These are phyloP conservation scores for Stylophora pistillata DNA, from an alignment of 64 coral and sea anemone genomes.

Conservation along the genomic window DNA sequence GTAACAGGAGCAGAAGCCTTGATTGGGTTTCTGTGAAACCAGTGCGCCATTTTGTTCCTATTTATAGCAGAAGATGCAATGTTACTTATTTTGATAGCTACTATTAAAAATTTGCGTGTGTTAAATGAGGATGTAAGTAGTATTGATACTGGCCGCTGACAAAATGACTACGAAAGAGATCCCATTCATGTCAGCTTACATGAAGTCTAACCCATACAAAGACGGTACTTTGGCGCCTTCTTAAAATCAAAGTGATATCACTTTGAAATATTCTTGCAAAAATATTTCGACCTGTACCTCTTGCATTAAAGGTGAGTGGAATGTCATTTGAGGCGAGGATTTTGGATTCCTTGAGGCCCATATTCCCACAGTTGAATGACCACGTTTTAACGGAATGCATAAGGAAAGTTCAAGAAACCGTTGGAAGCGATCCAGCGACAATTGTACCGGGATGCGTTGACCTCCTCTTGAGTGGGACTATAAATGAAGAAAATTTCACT, in stretches of 20 bases:
- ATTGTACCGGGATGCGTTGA: slow-evolving; percentile 68
- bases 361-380: slow-evolving; percentile 79
- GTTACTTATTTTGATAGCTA: no score
- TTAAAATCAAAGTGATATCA: background rate
- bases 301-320: background rate
- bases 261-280: background rate
- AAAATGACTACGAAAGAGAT: background rate
- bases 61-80: background rate
- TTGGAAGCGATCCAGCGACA: slow-evolving; percentile 43
- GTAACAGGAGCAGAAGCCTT: slow-evolving; percentile 96
- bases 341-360: slow-evolving; percentile 65
- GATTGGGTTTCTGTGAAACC: slow-evolving; percentile 99
- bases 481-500: background rate
- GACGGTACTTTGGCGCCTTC: background rate
- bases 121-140: no score
- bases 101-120: no score
- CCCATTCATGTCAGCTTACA: background rate
- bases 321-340: slow-evolving; percentile 56
- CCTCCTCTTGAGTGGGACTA: slow-evolving; percentile 28
- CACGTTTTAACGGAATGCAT: slow-evolving; percentile 49
- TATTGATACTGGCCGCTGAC: background rate
- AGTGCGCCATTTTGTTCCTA: slow-evolving; percentile 89
- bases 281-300: background rate
- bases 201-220: background rate
- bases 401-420: slow-evolving; percentile 35